phyloP scores from a whole-genome alignment of 2,113 vertebrate genomes.

The Forbesichthys agassizii region DNA sequence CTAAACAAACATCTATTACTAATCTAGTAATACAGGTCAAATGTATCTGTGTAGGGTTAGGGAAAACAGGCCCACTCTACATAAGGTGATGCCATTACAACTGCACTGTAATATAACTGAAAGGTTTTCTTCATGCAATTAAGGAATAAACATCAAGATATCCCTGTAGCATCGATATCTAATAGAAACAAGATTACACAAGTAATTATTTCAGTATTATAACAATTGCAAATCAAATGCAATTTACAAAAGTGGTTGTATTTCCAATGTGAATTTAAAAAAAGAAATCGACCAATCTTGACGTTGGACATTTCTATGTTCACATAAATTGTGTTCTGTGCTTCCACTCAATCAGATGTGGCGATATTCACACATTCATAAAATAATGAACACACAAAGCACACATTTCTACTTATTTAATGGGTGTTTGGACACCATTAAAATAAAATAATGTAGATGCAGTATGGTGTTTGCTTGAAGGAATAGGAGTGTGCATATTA shows the following conservation, averaged over 20 bases:
- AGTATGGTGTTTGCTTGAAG: too few relatives aligned
- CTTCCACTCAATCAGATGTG: conserved; percentile 6
- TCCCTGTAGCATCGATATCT: conserved; percentile 77
- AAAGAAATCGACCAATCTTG: conserved; percentile 22
- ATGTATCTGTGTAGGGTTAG: conserved; percentile 52
- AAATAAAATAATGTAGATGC: neutral
- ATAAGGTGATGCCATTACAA: conserved; percentile 83
- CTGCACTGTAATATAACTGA: conserved; percentile 80
- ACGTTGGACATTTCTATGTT: conserved; percentile 46
- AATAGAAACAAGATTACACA: conserved; percentile 66
- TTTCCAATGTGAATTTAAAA: conserved; percentile 24
- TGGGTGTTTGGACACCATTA: neutral
- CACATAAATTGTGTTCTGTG: conserved; percentile 24
- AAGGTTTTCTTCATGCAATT: conserved; percentile 85
- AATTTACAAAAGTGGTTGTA: conserved; percentile 46
- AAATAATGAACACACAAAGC: neutral
- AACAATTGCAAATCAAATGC: conserved; percentile 64
- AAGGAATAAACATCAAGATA: conserved; percentile 81
- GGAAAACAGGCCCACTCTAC: conserved; percentile 84
- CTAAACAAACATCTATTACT: conserved; percentile 77
- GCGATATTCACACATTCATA: conserved; percentile 9
- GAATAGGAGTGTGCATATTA: too few relatives aligned
- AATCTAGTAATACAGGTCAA: conserved; percentile 30
- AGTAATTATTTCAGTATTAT: conserved; percentile 58
- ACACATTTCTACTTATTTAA: neutral